phyloP scores from a whole-genome alignment of 2,797 vertebrate genomes.

The Xenops minutus region DNA sequence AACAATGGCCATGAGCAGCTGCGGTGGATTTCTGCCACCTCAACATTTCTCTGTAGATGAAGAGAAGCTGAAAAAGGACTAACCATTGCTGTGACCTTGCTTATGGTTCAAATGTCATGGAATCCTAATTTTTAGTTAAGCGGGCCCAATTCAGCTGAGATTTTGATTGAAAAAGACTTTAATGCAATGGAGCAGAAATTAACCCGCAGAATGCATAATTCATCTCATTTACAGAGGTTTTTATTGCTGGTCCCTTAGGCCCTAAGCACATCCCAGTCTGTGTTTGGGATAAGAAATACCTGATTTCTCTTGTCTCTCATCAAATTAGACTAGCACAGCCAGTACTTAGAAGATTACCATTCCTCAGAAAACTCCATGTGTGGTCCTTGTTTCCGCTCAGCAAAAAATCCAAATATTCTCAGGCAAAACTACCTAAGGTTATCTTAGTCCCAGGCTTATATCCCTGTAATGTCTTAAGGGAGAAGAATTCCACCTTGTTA shows the following conservation, averaged over 20 bases:
- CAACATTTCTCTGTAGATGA: neutral
- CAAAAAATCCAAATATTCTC: neutral
- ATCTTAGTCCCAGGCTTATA: neutral
- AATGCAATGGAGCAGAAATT: neutral
- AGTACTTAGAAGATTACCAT: neutral
- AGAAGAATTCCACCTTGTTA: neutral
- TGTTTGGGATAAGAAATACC: slow-evolving; percentile 20
- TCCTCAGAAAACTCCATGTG: neutral
- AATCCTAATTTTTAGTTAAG: slow-evolving; percentile 39
- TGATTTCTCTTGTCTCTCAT: slow-evolving; percentile 41
- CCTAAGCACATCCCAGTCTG: neutral
- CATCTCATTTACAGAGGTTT: neutral
- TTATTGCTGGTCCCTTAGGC: neutral
- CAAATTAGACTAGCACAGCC: neutral
- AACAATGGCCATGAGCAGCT: neutral
- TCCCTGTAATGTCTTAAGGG: neutral
- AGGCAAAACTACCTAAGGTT: neutral
- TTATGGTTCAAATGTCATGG: slow-evolving; percentile 4
- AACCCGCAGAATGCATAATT: slow-evolving; percentile 1
- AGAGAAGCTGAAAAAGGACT: neutral
- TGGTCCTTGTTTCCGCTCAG: slow-evolving; percentile 4
- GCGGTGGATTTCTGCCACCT: slow-evolving; percentile 25
- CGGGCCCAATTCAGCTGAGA: neutral
- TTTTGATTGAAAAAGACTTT: slow-evolving; percentile 1
- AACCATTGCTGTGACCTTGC: slow-evolving; percentile 16